These are phyloP conservation scores for Macquaria australasica DNA, from an alignment of 2,113 vertebrate genomes.

Conservation along the genomic window DNA sequence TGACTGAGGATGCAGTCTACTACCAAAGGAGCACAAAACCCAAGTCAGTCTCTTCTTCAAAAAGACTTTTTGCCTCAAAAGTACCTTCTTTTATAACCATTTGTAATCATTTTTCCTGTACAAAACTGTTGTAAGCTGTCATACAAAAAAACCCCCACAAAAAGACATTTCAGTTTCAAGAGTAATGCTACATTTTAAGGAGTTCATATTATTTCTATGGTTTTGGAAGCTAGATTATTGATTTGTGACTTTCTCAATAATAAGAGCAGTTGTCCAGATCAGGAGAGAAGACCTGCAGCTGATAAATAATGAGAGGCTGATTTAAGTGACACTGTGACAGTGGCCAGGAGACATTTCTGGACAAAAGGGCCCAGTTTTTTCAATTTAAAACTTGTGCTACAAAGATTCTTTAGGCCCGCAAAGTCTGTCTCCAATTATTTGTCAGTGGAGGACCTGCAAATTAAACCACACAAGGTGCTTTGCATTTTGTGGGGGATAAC, in stretches of 20 bases:
- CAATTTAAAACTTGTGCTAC: constrained; percentile 5
- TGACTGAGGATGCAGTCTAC: constrained; percentile 65
- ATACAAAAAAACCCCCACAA: constrained; percentile 30
- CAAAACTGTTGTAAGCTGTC: constrained; percentile 57
- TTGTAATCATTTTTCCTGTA: constrained; percentile 69
- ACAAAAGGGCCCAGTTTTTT: constrained; percentile 21
- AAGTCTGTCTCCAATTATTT: constrained; percentile 29
- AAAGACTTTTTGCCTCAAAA: constrained; percentile 72
- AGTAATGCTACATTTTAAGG: constrained; percentile 35
- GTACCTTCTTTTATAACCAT: constrained; percentile 76
- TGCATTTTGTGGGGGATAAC: constrained; percentile 16
- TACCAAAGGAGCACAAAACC: constrained; percentile 83
- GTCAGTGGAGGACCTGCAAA: constrained; percentile 18
- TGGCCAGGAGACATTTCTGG: constrained; percentile 37
- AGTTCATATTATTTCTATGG: constrained; percentile 38
- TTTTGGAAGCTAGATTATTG: constrained; percentile 13
- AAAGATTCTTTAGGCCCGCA: neutral
- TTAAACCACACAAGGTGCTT: constrained; percentile 16
- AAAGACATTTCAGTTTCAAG: constrained; percentile 33
- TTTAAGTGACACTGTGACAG: constrained; percentile 56
- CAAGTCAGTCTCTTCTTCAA: constrained; percentile 71
- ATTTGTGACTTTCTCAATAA: constrained; percentile 36
- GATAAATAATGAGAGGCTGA: constrained; percentile 27
- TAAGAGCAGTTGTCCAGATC: constrained; percentile 6
- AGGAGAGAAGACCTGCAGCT: constrained; percentile 12